Evolutionary conservation across 2,113 vertebrate species (phyloP), one percentile per base, ranked within the genome.

Genomic region (Festucalex cinctus): DNA sequence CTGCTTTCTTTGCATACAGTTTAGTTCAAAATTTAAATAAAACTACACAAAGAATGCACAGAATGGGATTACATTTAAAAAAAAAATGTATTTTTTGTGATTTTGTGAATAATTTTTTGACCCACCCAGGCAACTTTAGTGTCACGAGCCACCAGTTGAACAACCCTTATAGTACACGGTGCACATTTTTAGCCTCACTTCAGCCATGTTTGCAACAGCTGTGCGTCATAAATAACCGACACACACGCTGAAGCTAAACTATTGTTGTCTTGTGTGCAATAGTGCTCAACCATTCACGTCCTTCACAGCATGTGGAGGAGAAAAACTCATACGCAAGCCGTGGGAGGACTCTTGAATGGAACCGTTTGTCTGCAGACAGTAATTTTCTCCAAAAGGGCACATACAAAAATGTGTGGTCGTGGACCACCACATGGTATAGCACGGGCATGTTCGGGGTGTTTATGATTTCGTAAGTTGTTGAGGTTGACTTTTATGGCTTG

Each of bases 141-240:
- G 10, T 24, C 9, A 12, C 53, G 2, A 9, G 20, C 48, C 48
- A 22, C 48, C 19, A 22, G n/a, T 51, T 22, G 48, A 9, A 24
- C 10, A 26, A 54, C 17, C n/a, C 51, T 35, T 9, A 35, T 7
- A 9, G 56, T 16, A 19, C 46, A 20, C 16, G 3, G 36, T 14
- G 19, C 13, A 24, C 58, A 60, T 37, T 14, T 37, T 14, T n/a
- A 37, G 58, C 28, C 56, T 58, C 59, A 32, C n/a, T 14, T 13
- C 59, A 20, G 14, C 0, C 41, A 54, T 44, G 32, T 65, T 65
- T 10, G 20, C 63, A 65, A 53, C 85, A 87, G 79, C 79, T 84
- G 80, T 13, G 64, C 41, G 22, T 64, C 67, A 75, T 85, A 81
- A 36, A 49, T 63, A 61, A 59, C 19, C 17, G 1, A 19, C 56